Evolutionary conservation across 2,797 vertebrate species (phyloP).

Genomic region (Melanotaenia pygmaea): DNA sequence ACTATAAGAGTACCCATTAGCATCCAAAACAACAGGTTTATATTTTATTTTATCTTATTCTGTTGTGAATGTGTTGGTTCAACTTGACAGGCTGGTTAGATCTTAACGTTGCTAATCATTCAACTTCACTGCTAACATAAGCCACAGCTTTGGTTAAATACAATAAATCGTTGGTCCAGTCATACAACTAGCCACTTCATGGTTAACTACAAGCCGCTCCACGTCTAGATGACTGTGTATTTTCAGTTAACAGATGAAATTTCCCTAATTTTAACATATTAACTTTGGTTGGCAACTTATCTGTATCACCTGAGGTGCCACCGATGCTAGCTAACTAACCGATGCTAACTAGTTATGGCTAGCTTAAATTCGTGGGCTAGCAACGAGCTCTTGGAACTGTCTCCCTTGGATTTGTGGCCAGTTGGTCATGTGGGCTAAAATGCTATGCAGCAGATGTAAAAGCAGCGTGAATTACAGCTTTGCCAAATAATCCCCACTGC

Average conservation of each 20-base stretch:
- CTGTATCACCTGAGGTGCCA: conserved; percentile 23
- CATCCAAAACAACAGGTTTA: not conserved
- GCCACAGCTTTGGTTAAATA: conserved; percentile 4
- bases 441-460: conserved; percentile 19
- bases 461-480: conserved; percentile 28
- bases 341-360: conserved; percentile 54
- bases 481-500: conserved; percentile 34
- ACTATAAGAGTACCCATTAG: not conserved
- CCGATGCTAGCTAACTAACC: conserved; percentile 51
- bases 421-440: conserved; percentile 13
- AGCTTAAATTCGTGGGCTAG: conserved; percentile 27
- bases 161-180: not conserved
- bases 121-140: conserved; percentile 38
- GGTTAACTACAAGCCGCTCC: accelerated
- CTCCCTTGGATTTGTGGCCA: not conserved
- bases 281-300: conserved; percentile 20
- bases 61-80: not conserved
- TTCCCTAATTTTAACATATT: not conserved
- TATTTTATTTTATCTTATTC: not conserved
- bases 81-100: conserved; percentile 43
- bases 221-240: accelerated
- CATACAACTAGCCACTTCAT: accelerated
- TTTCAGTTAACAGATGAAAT: not conserved
- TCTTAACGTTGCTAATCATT: conserved; percentile 51
- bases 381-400: not conserved